phyloP scores from a whole-genome alignment of 2,113 vertebrate species.

The Thinocorus orbignyianus region DNA sequence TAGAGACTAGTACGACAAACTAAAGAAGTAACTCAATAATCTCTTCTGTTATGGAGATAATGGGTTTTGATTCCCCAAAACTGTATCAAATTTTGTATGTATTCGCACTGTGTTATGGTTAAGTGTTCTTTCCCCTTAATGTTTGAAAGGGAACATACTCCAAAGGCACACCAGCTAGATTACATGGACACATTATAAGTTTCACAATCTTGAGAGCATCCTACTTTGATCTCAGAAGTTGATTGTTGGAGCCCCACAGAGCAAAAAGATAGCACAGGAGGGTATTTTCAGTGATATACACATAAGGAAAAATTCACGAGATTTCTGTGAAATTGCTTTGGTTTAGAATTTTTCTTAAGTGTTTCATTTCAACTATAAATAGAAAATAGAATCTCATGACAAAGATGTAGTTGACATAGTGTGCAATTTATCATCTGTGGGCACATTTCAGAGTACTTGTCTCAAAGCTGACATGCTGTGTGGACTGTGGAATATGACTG shows the following conservation, averaged over 20 bases:
- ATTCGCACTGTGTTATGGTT: slow-evolving; percentile 18
- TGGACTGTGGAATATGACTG: slow-evolving; percentile 13
- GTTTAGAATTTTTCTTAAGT: slow-evolving; percentile 61
- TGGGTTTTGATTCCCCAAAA: slow-evolving; percentile 43
- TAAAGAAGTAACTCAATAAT: slow-evolving; percentile 22
- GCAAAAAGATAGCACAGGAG: slow-evolving; percentile 27
- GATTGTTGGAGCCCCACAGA: slow-evolving; percentile 62
- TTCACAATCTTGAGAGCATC: slow-evolving; percentile 16
- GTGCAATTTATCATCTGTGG: slow-evolving; percentile 67
- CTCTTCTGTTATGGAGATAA: slow-evolving; percentile 36
- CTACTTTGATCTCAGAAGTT: slow-evolving; percentile 70
- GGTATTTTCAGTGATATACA: slow-evolving; percentile 59
- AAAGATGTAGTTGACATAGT: slow-evolving; percentile 59
- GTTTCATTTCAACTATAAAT: slow-evolving; percentile 73
- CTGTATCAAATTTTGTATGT: slow-evolving; percentile 34
- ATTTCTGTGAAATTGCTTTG: slow-evolving; percentile 71
- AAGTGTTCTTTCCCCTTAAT: neutral
- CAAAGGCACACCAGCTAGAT: slow-evolving; percentile 40
- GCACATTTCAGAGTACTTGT: slow-evolving; percentile 47
- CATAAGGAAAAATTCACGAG: slow-evolving; percentile 54
- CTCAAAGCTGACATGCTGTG: slow-evolving; percentile 59
- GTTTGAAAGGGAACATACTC: slow-evolving; percentile 29
- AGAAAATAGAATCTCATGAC: slow-evolving; percentile 57
- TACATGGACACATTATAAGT: slow-evolving; percentile 3
- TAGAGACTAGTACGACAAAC: neutral